Evolutionary conservation across 2,888 invertebrate genomes (phyloP).

Genomic region (Chironomus riparius): DNA sequence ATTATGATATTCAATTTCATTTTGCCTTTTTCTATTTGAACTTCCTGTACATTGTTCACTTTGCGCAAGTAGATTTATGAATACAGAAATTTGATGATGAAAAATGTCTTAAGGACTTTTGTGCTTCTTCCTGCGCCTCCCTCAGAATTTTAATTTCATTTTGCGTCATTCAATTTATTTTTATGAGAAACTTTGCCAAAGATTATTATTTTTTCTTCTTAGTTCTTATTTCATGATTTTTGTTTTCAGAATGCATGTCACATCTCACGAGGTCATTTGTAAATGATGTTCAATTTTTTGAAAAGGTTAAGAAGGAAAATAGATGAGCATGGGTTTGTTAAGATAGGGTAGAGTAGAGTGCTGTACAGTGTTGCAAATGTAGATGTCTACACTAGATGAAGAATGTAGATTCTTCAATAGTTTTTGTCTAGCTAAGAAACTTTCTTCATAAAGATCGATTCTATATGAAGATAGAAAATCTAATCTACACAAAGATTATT

Average conservation of each 20-base stretch:
- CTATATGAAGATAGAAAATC: too few species aligned
- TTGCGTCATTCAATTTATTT: background rate
- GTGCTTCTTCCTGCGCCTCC: background rate
- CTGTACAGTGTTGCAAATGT: too few species aligned
- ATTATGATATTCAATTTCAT: conserved; percentile 8
- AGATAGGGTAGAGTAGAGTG: too few species aligned
- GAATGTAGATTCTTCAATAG: too few species aligned
- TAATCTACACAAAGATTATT: too few species aligned
- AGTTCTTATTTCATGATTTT: background rate
- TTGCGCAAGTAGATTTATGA: background rate
- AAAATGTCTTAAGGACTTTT: conserved; percentile 7
- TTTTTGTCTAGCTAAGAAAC: too few species aligned
- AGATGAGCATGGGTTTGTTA: too few species aligned
- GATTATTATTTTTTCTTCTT: background rate
- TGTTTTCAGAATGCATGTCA: background rate
- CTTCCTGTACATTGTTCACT: background rate
- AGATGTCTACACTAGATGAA: too few species aligned
- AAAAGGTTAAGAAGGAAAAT: too few species aligned
- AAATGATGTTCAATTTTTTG: too few species aligned
- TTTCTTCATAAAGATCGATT: too few species aligned
- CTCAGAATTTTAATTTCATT: background rate
- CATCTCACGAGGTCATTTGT: background rate
- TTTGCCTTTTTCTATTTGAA: background rate
- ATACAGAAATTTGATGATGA: too few species aligned
- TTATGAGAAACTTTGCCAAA: background rate